Conservation (phyloP, 2,888 invertebrate species). For the Osmoderma eremita region DNA sequence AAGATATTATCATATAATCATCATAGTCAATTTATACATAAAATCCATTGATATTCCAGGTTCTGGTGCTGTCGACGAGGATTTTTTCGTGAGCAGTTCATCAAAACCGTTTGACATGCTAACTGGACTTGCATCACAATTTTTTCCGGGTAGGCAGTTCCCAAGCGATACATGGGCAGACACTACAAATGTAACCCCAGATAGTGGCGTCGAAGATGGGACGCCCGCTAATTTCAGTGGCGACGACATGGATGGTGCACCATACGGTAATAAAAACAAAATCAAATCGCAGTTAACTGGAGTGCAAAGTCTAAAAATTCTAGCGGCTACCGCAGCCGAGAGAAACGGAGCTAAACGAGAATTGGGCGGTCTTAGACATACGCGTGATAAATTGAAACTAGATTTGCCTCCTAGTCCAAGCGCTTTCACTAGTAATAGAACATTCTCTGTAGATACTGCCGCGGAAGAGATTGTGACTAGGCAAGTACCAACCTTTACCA, state of each 20-base stretch:
- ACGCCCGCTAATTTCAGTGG: constrained; percentile 64
- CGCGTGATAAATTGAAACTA: constrained; percentile 75
- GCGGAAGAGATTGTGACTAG: constrained; percentile 52
- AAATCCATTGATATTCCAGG: constrained; percentile 57
- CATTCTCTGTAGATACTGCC: constrained; percentile 44
- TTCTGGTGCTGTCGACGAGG: constrained; percentile 68
- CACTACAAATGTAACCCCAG: constrained; percentile 68
- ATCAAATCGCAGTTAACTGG: constrained; percentile 34
- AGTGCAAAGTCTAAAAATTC: constrained; percentile 56
- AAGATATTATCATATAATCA: constrained; percentile 38
- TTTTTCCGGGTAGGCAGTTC: constrained; percentile 72
- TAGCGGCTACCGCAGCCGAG: constrained; percentile 57
- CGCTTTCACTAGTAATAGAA: constrained; percentile 57
- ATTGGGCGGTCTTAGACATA: constrained; percentile 78
- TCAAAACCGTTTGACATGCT: constrained; percentile 75
- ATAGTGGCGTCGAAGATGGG: constrained; percentile 70
- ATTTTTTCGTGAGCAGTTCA: constrained; percentile 79
- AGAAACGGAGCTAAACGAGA: constrained; percentile 51
- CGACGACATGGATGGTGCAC: constrained; percentile 44
- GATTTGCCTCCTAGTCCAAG: constrained; percentile 73
- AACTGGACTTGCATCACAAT: constrained; percentile 70
- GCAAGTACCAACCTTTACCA: constrained; percentile 68
- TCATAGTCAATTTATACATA: not conserved
- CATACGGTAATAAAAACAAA: constrained; percentile 37
- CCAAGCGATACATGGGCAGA: constrained; percentile 45